Conservation (phyloP, 2,888 invertebrate genomes). For the Drosophila stalkeri region DNA sequence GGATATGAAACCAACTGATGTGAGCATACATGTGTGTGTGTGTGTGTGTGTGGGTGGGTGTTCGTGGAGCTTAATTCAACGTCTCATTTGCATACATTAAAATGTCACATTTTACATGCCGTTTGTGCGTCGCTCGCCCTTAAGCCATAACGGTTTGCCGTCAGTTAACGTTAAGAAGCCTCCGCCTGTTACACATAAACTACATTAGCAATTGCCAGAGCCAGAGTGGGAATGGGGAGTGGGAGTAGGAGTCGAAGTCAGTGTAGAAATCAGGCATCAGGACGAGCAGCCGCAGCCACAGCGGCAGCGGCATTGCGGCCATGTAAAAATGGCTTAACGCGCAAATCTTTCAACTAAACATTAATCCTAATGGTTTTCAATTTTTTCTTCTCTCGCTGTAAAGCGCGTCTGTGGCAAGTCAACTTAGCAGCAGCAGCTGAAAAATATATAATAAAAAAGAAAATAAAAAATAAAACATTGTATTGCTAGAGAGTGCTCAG, state of each 20-base stretch:
- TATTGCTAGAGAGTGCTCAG: not conserved
- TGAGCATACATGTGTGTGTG: slow-evolving; percentile 20
- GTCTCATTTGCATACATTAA: slow-evolving; percentile 81
- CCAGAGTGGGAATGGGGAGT: not conserved
- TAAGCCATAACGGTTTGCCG: slow-evolving; percentile 68
- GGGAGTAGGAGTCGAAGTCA: not conserved
- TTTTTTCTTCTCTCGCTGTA: slow-evolving; percentile 44
- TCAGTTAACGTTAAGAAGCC: slow-evolving; percentile 73
- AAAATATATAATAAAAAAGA: not conserved
- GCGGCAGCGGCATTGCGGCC: slow-evolving; percentile 62
- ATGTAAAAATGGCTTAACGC: slow-evolving; percentile 81
- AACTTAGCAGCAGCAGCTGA: slow-evolving; percentile 46
- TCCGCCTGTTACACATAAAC: slow-evolving; percentile 70
- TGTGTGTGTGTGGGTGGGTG: slow-evolving; percentile 23
- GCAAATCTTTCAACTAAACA: slow-evolving; percentile 82
- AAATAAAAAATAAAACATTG: not conserved
- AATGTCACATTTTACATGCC: slow-evolving; percentile 81
- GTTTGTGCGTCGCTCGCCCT: slow-evolving; percentile 71
- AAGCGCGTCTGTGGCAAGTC: slow-evolving; percentile 71
- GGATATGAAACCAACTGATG: slow-evolving; percentile 70
- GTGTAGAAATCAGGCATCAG: not conserved
- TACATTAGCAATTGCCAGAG: slow-evolving; percentile 74
- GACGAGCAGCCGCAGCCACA: not conserved
- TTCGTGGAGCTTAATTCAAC: slow-evolving; percentile 73
- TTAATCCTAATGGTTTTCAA: slow-evolving; percentile 82